phyloP scores from a whole-genome alignment of 2,888 invertebrate genomes.

The Thecophora atra region DNA sequence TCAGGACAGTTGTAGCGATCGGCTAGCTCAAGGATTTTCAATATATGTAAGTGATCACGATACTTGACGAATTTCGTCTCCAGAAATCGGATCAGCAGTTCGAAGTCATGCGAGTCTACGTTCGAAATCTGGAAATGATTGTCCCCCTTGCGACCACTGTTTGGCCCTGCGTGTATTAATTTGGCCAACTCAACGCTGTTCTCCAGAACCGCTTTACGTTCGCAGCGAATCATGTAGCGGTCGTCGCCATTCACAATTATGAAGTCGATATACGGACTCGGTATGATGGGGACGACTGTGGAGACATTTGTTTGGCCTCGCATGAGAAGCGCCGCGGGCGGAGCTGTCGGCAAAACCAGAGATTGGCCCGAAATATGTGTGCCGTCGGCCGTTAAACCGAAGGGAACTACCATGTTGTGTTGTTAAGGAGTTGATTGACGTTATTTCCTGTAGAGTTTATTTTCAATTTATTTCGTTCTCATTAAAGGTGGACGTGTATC shows the following conservation, averaged over 20 bases:
- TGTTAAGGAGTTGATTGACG: constrained; percentile 36
- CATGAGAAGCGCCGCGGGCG: constrained; percentile 57
- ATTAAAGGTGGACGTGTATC: not conserved
- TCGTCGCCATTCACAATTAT: constrained; percentile 65
- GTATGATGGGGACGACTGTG: constrained; percentile 59
- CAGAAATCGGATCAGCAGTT: constrained; percentile 63
- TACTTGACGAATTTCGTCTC: constrained; percentile 65
- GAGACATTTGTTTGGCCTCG: constrained; percentile 57
- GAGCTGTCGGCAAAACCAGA: constrained; percentile 57
- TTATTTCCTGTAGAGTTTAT: too few relatives aligned
- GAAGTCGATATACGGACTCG: constrained; percentile 64
- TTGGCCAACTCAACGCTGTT: constrained; percentile 65
- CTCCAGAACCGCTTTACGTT: constrained; percentile 62
- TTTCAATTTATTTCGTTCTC: constrained; percentile 2
- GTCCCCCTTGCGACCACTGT: constrained; percentile 64
- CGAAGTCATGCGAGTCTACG: constrained; percentile 64
- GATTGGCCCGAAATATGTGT: constrained; percentile 54
- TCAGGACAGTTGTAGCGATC: constrained; percentile 66
- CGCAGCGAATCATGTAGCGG: constrained; percentile 64
- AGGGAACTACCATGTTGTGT: constrained; percentile 63
- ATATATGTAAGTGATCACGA: constrained; percentile 64
- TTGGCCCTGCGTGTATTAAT: constrained; percentile 63
- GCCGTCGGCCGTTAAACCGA: constrained; percentile 62
- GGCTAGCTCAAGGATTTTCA: constrained; percentile 64
- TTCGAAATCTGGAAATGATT: constrained; percentile 65